These are phyloP conservation scores for Ophion slaviceki DNA, from an alignment of 2,888 invertebrate species.

Conservation along the genomic window DNA sequence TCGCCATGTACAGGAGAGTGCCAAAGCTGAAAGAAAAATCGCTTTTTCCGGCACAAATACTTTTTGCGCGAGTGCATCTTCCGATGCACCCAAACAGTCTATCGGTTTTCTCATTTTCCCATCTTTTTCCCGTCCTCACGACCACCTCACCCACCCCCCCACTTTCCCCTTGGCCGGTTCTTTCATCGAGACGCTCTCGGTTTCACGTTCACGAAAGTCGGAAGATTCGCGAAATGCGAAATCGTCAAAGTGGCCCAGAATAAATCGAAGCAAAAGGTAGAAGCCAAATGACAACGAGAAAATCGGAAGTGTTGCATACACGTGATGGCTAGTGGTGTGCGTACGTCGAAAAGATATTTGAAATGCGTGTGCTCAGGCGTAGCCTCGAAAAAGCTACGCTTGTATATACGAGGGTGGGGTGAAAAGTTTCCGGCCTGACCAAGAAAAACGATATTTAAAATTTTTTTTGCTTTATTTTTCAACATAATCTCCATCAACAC, in stretches of 20 bases:
- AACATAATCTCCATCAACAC: no score
- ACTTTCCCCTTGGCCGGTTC: neutral
- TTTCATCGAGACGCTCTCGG: neutral
- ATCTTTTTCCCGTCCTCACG: neutral
- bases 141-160: neutral
- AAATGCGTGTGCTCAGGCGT: constrained; percentile 3
- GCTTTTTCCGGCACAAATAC: constrained; percentile 24
- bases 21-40: constrained; percentile 88
- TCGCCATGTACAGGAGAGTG: constrained; percentile 93
- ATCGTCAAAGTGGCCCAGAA: constrained; percentile 54
- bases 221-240: constrained; percentile 34
- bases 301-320: constrained; percentile 13
- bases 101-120: constrained; percentile 11
- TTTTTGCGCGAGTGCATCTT: constrained; percentile 28
- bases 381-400: neutral
- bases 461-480: no score
- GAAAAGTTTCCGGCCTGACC: no score
- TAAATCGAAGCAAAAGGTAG: constrained; percentile 46
- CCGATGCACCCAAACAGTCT: constrained; percentile 27
- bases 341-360: constrained; percentile 18
- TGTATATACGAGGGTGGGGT: no score
- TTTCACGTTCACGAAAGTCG: constrained; percentile 30
- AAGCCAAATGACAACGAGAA: constrained; percentile 31
- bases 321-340: neutral
- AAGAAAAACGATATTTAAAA: no score